phyloP scores from a whole-genome alignment of 1,140 invertebrate genomes.

The Drosophila nigromelanica region DNA sequence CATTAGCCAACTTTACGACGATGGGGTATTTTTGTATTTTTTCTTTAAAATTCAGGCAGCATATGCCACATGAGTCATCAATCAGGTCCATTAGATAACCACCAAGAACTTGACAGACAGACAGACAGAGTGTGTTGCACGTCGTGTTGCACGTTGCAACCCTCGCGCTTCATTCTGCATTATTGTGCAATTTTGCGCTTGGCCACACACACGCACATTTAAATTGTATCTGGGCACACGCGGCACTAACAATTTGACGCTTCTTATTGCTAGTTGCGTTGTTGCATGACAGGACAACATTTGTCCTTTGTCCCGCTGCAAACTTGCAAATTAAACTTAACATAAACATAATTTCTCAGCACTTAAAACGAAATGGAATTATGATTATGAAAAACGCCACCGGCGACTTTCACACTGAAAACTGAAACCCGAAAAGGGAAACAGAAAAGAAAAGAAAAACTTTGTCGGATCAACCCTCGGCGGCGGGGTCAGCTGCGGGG shows the following conservation, averaged over 20 bases:
- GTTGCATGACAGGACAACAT: constrained; percentile 61
- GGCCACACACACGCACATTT: constrained; percentile 20
- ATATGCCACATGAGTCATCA: constrained; percentile 72
- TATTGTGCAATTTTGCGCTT: constrained; percentile 55
- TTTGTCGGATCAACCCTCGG: constrained; percentile 27
- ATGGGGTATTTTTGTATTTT: constrained; percentile 1
- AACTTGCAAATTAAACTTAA: constrained; percentile 79
- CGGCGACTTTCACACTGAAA: constrained; percentile 66
- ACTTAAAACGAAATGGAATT: constrained; percentile 73
- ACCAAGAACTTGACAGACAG: constrained; percentile 55
- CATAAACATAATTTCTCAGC: constrained; percentile 77
- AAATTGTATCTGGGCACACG: constrained; percentile 14
- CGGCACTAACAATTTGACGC: constrained; percentile 44
- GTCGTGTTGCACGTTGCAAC: constrained; percentile 32
- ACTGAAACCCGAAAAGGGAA: constrained; percentile 14
- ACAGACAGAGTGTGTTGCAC: constrained; percentile 30
- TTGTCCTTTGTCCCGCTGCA: constrained; percentile 52
- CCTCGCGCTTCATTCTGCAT: constrained; percentile 39
- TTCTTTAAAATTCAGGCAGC: constrained; percentile 23
- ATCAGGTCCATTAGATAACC: constrained; percentile 69
- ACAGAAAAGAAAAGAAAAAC: background rate
- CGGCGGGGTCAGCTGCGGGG: background rate
- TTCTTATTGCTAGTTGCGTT: constrained; percentile 20
- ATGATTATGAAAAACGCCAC: constrained; percentile 63
- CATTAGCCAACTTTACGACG: constrained; percentile 43